Percentiles rank a stretch among this genome's conserved stretches.
Conservation (phyloP, 2,113 vertebrate genomes). For the Hyaena hyaena region DNA sequence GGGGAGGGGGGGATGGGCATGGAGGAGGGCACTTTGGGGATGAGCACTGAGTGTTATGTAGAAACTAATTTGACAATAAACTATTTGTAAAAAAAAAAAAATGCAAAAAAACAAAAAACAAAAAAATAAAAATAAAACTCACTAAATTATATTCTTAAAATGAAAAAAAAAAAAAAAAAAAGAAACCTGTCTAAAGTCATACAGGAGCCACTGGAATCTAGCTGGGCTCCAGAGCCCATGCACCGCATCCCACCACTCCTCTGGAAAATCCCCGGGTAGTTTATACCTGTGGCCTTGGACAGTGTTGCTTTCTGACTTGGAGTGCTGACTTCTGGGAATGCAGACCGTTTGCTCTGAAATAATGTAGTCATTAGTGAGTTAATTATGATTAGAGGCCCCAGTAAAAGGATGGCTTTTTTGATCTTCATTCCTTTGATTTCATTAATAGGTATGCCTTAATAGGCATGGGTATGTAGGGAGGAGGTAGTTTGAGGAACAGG, state of each 20-base stretch:
- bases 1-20: too few relatives aligned
- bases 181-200: neutral
- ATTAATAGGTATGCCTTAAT: neutral
- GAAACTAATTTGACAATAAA: too few relatives aligned
- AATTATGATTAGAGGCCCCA: constrained; percentile 23
- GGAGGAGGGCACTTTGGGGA: too few relatives aligned
- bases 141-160: too few relatives aligned
- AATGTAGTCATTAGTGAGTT: neutral
- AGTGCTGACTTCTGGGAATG: neutral
- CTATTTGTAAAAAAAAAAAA: too few relatives aligned
- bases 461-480: neutral
- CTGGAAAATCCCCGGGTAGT: too few relatives aligned
- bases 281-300: neutral
- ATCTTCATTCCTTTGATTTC: constrained; percentile 57
- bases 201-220: neutral
- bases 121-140: too few relatives aligned
- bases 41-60: too few relatives aligned
- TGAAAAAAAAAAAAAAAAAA: too few relatives aligned
- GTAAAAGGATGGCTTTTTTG: constrained; percentile 9
- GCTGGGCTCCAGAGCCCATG: neutral
- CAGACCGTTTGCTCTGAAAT: neutral
- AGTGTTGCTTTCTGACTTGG: neutral
- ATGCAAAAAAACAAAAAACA: too few relatives aligned
- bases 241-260: rapidly evolving
- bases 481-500: neutral